A percentile compares a stretch with the other conserved stretches of the same genome.
phyloP scores from a whole-genome alignment of 2,113 vertebrate genomes.

The Nansenia antarctica region DNA sequence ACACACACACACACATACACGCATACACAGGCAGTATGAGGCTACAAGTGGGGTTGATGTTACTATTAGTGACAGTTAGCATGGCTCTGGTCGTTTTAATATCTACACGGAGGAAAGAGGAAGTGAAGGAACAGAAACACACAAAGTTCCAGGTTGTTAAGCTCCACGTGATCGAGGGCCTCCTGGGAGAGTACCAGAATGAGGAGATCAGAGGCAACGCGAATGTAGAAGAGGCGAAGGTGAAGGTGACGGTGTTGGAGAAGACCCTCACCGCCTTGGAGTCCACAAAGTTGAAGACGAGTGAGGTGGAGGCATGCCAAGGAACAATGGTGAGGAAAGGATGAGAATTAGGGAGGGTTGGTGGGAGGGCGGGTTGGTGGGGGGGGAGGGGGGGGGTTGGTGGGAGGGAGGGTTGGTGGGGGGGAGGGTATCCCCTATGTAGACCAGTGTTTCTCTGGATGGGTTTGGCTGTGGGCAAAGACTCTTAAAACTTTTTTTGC shows the following conservation, averaged over 20 bases:
- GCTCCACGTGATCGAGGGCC: conserved; percentile 49
- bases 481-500: too few relatives aligned
- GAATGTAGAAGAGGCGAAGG: not conserved
- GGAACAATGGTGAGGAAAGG: conserved; percentile 24
- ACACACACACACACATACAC: not conserved
- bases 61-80: not conserved
- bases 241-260: accelerated
- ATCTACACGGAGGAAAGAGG: conserved; percentile 23
- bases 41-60: conserved; percentile 6
- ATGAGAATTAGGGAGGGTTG: not conserved
- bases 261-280: accelerated
- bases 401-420: too few relatives aligned
- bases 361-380: too few relatives aligned
- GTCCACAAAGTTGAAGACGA: not conserved
- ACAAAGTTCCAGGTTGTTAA: conserved; percentile 50
- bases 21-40: conserved; percentile 50
- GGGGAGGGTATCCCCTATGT: too few relatives aligned
- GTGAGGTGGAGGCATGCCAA: conserved; percentile 17
- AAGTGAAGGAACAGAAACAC: not conserved
- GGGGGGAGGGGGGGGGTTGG: too few relatives aligned
- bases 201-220: not conserved
- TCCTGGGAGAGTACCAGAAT: conserved; percentile 47
- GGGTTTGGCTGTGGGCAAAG: too few relatives aligned
- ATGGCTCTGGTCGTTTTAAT: conserved; percentile 37
- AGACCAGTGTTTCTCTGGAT: too few relatives aligned